Conservation (phyloP, 2,113 vertebrate genomes). For the Sclerurus mexicanus region DNA sequence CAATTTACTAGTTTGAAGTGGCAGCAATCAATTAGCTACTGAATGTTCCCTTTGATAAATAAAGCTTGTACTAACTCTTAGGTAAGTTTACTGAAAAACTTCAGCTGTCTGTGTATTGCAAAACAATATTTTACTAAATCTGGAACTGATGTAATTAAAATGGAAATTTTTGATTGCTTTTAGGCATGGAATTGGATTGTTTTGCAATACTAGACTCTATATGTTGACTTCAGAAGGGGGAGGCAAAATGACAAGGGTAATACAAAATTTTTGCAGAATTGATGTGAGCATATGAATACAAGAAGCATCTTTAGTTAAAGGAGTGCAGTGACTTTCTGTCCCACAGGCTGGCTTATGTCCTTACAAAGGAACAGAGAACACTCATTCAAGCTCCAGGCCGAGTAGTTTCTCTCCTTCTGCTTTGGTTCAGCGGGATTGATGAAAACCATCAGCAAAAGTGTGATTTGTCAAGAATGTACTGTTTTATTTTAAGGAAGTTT, state of each 20-base stretch:
- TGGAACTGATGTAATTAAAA: neutral
- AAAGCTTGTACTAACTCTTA: neutral
- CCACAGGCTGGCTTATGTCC: constrained; percentile 69
- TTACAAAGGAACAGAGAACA: constrained; percentile 64
- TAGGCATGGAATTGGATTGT: neutral
- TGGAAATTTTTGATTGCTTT: neutral
- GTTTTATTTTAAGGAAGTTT: constrained; percentile 9
- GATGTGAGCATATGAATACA: neutral
- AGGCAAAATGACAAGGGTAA: neutral
- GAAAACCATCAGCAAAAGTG: constrained; percentile 64
- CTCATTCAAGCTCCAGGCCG: constrained; percentile 56
- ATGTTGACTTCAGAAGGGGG: neutral
- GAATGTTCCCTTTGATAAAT: neutral
- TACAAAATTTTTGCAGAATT: neutral
- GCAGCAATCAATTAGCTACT: neutral
- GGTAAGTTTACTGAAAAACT: neutral
- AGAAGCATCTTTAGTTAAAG: constrained; percentile 59
- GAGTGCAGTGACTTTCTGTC: constrained; percentile 78
- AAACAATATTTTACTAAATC: neutral
- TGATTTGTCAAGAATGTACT: constrained; percentile 65
- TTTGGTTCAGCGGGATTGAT: constrained; percentile 73
- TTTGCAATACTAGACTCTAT: neutral
- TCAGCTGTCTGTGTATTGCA: neutral
- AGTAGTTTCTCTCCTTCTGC: constrained; percentile 62
- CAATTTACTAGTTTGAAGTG: neutral